Evolutionary conservation across 2,113 vertebrate genomes (phyloP).

Genomic region (Damaliscus lunatus): DNA sequence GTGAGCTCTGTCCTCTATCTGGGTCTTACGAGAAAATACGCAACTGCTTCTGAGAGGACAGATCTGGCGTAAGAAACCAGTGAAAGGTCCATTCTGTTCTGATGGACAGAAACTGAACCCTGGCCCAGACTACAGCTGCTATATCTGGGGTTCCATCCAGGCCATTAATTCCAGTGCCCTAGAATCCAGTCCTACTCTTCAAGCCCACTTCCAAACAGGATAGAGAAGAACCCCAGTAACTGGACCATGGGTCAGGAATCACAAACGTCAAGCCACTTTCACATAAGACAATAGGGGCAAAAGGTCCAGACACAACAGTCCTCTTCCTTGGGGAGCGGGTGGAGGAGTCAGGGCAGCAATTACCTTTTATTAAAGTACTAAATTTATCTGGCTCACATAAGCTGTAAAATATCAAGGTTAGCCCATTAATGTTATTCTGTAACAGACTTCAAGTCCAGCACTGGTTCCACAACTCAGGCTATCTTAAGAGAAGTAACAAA

Average conservation of each 20-base stretch:
- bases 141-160: neutral
- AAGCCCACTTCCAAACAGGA: neutral
- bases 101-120: neutral
- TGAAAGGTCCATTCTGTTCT: conserved; percentile 18
- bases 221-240: neutral
- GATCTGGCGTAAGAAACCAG: neutral
- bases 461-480: neutral
- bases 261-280: neutral
- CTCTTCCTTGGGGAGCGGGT: neutral
- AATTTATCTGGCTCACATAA: neutral
- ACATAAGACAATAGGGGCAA: neutral
- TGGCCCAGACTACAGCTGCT: neutral
- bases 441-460: neutral
- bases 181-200: neutral
- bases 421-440: neutral
- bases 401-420: neutral
- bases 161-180: neutral
- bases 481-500: neutral
- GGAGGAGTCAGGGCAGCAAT: neutral
- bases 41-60: neutral
- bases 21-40: neutral
- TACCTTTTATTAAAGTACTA: neutral
- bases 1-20: neutral
- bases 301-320: neutral
- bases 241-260: neutral